A percentile compares a stretch with the other conserved stretches of the same genome.
Conservation (phyloP, 1,140 invertebrate species). For the Neuroterus valhalla region DNA sequence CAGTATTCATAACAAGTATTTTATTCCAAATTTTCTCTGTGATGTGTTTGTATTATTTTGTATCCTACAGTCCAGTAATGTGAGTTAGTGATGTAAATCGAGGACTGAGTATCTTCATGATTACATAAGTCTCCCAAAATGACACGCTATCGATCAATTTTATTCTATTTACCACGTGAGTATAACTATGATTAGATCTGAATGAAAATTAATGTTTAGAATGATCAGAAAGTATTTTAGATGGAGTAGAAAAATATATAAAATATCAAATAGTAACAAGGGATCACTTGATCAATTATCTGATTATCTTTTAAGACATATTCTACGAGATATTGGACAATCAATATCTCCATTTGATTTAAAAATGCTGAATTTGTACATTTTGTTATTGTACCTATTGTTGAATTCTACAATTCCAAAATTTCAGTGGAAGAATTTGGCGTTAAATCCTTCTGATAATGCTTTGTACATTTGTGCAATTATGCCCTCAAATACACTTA, state of each 20-base stretch:
- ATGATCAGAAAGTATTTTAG: slow-evolving; percentile 3
- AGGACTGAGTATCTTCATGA: neutral
- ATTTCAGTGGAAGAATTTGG: too few species aligned
- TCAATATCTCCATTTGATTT: too few species aligned
- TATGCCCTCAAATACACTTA: too few species aligned
- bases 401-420: too few species aligned
- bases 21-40: slow-evolving; percentile 1
- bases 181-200: slow-evolving; percentile 1
- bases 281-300: neutral
- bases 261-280: neutral
- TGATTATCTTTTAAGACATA: too few species aligned
- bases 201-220: neutral
- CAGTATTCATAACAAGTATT: neutral
- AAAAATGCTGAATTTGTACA: too few species aligned
- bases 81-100: neutral
- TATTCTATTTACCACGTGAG: neutral
- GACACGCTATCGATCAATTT: neutral
- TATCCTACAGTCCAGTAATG: neutral
- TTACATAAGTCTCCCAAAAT: neutral
- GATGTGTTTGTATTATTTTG: slow-evolving; percentile 8
- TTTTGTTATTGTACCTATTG: too few species aligned
- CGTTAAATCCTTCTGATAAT: too few species aligned
- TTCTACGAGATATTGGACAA: too few species aligned
- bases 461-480: too few species aligned
- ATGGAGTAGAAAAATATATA: slow-evolving; percentile 1